Conservation (phyloP, 2,888 invertebrate species). For the Dryobotodes eremita region DNA sequence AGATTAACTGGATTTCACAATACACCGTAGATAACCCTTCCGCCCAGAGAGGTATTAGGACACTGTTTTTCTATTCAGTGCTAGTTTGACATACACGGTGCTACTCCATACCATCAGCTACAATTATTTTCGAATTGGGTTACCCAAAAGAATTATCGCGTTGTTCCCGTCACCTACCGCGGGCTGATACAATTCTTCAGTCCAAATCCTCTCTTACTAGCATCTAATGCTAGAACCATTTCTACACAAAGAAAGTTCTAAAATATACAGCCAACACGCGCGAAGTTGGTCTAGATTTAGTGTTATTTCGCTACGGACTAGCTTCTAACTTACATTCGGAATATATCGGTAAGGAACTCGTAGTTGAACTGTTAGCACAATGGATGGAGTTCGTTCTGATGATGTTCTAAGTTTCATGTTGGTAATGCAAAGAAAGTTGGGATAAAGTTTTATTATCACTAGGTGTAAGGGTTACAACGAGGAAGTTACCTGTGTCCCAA, state of each 20-base stretch:
- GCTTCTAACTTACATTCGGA: conserved; percentile 69
- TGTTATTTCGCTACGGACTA: conserved; percentile 69
- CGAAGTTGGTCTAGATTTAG: conserved; percentile 71
- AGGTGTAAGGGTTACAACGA: neutral
- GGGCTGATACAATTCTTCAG: conserved; percentile 49
- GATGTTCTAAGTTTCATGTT: conserved; percentile 35
- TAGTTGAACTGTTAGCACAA: conserved; percentile 53
- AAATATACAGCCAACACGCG: conserved; percentile 69
- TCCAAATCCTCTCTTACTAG: conserved; percentile 56
- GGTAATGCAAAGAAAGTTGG: conserved; percentile 17
- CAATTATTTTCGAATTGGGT: neutral
- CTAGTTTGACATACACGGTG: neutral
- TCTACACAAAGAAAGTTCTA: conserved; percentile 68
- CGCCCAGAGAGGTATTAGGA: neutral
- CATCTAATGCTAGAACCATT: conserved; percentile 58
- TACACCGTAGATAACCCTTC: neutral
- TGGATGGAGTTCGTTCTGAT: conserved; percentile 53
- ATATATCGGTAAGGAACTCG: conserved; percentile 68
- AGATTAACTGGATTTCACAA: neutral
- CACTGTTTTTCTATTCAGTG: neutral
- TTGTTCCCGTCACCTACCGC: conserved; percentile 18
- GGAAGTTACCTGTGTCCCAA: neutral
- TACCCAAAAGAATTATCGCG: conserved; percentile 1
- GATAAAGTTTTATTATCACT: conserved; percentile 20
- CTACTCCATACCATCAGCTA: neutral